Evolutionary conservation across 1,140 invertebrate species (phyloP).

Genomic region (Cydia pomonella): DNA sequence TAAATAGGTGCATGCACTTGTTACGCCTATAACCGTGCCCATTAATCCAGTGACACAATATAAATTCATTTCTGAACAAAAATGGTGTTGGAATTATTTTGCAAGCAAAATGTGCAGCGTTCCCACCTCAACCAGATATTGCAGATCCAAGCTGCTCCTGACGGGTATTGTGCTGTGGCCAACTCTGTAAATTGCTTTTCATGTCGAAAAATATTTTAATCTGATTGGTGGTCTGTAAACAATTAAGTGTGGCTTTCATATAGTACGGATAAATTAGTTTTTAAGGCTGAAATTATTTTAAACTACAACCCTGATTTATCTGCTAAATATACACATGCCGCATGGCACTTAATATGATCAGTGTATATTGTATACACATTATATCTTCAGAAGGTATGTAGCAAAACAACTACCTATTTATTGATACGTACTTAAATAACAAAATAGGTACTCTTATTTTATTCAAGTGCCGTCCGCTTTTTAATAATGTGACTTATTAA

Average conservation of each 20-base stretch:
- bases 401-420: not conserved
- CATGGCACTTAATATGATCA: not conserved
- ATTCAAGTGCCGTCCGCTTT: not conserved
- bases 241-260: conserved; percentile 66
- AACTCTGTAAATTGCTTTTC: conserved; percentile 68
- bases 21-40: not conserved
- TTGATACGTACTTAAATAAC: not conserved
- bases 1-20: not conserved
- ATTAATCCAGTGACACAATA: conserved; percentile 11
- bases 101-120: conserved; percentile 46
- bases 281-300: not conserved
- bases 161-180: conserved; percentile 63
- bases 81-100: conserved; percentile 46
- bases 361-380: too few relatives aligned
- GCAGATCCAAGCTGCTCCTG: conserved; percentile 59
- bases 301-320: not conserved
- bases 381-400: not conserved
- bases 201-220: conserved; percentile 72
- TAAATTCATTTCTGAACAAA: conserved; percentile 35
- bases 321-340: not conserved
- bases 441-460: not conserved
- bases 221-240: conserved; percentile 63
- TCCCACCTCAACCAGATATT: conserved; percentile 55
- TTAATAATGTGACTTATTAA: conserved; percentile 38
- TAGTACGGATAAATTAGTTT: conserved; percentile 37